These are phyloP conservation scores for Trachemys scripta DNA, from an alignment of 2,113 vertebrate species.

Conservation along the genomic window DNA sequence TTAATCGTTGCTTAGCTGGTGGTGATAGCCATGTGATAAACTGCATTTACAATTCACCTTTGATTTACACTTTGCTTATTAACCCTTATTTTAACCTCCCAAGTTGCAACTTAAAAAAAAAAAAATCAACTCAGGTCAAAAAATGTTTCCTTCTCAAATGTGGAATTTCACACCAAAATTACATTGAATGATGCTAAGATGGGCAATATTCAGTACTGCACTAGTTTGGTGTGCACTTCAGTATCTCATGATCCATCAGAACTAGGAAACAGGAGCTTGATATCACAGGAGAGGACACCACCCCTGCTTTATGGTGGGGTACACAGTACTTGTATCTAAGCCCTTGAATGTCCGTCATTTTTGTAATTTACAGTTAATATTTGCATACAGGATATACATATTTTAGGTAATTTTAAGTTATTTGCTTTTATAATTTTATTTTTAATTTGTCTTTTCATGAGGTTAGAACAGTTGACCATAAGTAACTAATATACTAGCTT, in stretches of 20 bases:
- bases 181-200: background rate
- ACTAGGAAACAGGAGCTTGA: background rate
- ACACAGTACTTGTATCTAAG: background rate
- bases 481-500: too few species aligned
- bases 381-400: background rate
- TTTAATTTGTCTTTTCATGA: background rate
- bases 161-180: background rate
- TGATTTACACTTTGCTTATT: background rate
- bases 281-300: background rate
- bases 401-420: too few species aligned
- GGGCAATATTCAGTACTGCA: background rate
- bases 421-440: too few species aligned
- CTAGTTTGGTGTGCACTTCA: background rate
- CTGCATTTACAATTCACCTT: background rate
- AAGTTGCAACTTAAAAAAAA: background rate
- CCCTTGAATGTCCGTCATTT: too few species aligned
- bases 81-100: background rate
- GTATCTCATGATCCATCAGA: background rate
- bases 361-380: background rate
- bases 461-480: background rate
- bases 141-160: background rate
- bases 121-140: background rate
- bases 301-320: background rate
- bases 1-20: background rate
- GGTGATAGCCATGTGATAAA: background rate